Conservation (phyloP, 1,140 invertebrate genomes). For the honey bee (Apis mellifera) region DNA sequence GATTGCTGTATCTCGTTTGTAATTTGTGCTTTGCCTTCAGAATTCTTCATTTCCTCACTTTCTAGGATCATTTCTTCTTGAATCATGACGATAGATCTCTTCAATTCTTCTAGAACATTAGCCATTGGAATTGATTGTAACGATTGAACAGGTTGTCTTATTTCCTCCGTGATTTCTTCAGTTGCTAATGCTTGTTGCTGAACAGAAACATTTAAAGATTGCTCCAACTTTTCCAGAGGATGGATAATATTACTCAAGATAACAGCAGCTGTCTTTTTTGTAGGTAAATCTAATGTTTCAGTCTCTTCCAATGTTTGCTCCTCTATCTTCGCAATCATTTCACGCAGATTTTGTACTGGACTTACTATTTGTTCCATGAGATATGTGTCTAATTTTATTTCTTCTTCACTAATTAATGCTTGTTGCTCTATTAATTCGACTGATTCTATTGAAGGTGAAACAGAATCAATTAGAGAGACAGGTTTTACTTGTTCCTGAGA, state of each 20-base stretch:
- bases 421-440: background rate
- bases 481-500: slow-evolving; percentile 43
- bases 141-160: background rate
- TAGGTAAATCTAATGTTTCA: background rate
- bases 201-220: slow-evolving; percentile 13
- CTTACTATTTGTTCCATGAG: slow-evolving; percentile 19
- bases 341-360: slow-evolving; percentile 31
- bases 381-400: background rate
- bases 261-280: background rate
- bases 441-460: slow-evolving; percentile 26
- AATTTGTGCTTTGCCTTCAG: background rate
- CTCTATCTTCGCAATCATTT: slow-evolving; percentile 27
- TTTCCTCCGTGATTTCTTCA: slow-evolving; percentile 20
- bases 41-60: background rate
- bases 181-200: background rate
- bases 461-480: background rate
- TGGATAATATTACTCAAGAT: slow-evolving; percentile 36
- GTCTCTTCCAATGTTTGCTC: slow-evolving; percentile 35
- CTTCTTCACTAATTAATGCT: background rate
- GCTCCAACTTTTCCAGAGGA: slow-evolving; percentile 52
- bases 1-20: slow-evolving; percentile 24
- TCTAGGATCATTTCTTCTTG: slow-evolving; percentile 39
- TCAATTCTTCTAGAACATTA: slow-evolving; percentile 35
- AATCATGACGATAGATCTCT: slow-evolving; percentile 43
- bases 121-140: slow-evolving; percentile 2